Conservation (phyloP, 2,113 vertebrate species). For the Psophia crepitans region DNA sequence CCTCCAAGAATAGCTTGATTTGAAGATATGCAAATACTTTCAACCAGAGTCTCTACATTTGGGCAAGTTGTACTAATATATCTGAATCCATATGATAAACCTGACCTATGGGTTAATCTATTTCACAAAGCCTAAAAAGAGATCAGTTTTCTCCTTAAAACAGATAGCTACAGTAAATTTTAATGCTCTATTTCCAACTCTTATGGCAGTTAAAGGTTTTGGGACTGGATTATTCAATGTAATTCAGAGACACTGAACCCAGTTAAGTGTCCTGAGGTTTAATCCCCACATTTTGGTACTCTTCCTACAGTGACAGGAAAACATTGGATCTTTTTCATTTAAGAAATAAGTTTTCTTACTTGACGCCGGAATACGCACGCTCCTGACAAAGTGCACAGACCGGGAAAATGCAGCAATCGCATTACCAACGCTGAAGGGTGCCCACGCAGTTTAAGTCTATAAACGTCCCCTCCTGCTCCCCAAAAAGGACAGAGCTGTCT, state of each 20-base stretch:
- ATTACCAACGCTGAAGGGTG: neutral
- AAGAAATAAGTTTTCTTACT: neutral
- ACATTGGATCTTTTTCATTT: accelerated
- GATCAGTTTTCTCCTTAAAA: neutral
- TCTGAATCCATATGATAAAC: neutral
- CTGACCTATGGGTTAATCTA: neutral
- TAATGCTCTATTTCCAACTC: neutral
- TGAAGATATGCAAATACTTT: neutral
- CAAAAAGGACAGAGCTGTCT: neutral
- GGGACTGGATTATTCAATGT: neutral
- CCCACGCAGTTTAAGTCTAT: accelerated
- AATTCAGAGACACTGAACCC: neutral
- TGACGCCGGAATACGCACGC: accelerated
- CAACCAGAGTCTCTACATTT: neutral
- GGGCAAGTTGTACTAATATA: neutral
- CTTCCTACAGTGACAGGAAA: neutral
- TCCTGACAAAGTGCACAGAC: neutral
- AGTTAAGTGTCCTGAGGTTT: neutral
- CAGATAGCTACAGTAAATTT: neutral
- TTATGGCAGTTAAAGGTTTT: neutral
- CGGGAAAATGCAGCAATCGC: neutral
- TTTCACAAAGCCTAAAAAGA: neutral
- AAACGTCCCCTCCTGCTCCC: neutral
- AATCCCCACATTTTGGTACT: neutral
- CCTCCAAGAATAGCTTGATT: neutral